Base-by-base conservation (phyloP, 2,797 vertebrate species). In the Cercopithecus mitis region DNA sequence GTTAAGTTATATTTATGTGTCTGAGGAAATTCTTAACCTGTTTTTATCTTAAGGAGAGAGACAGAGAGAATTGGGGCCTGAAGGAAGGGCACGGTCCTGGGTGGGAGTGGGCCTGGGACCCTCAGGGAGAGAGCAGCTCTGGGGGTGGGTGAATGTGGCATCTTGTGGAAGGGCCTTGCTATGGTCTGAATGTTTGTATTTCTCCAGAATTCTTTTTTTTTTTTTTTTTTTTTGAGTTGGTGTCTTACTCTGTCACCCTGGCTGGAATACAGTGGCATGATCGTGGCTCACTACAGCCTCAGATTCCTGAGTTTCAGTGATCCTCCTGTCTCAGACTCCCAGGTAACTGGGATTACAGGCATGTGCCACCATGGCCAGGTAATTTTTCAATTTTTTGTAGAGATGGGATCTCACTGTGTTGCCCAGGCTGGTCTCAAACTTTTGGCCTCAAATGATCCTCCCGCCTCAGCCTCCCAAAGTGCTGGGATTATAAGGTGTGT, bases 31-130 rank as follows among this genome's bases (percentile, higher is more conserved):
- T 33, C 19, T 30, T 27, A 36, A 36, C 43, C 52, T 36, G 15
- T n/a, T 58, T 12, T 8, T 76, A 0, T 75, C 55, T 72, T 47
- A 75, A 61, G 22, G 36, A 47, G 43, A 83, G 27, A 33, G 20
- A 24, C 64, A 7, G 7, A 55, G 52, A 55, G 52, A 12, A 2
- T 27, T 90, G 70, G 36, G 27, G 14, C 43, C 33, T 15, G 72
- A 52, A 45, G 50, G 27, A 79, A 22, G 8, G 39, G 9, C 70
- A 27, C 12, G 33, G 57, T 24, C 45, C 55, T n/a, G 33, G 73
- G 13, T 1, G 20, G 20, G 1, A 12, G 2, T 39, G 45, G 39
- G 64, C 39, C 20, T 0, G 36, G 45, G 39, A 25, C 1, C 0
- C 39, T 81, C 14, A 15, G 6, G 20, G 58, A 77, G 52, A 27